Evolutionary conservation across 1,140 invertebrate species (phyloP).

Genomic region (Drosophila albomicans): DNA sequence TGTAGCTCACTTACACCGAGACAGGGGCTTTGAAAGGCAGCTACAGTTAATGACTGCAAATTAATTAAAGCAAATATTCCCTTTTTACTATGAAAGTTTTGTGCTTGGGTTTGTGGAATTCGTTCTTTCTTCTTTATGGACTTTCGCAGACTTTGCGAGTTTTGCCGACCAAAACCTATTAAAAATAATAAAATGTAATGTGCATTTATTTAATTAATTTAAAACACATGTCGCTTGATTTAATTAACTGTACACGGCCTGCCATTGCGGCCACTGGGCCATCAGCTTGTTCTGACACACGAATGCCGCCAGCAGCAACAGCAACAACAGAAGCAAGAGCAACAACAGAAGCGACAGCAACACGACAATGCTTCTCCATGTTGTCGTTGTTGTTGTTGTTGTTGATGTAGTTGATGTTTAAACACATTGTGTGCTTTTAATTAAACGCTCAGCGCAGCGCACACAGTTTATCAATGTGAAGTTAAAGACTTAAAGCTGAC

Average conservation of each 20-base stretch:
- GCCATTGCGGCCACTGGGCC: conserved; percentile 46
- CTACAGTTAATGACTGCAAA: conserved; percentile 78
- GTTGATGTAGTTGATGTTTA: conserved; percentile 23
- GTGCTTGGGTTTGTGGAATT: conserved; percentile 37
- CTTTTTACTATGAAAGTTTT: conserved; percentile 66
- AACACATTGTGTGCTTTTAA: conserved; percentile 66
- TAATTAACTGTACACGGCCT: conserved; percentile 75
- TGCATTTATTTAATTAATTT: conserved; percentile 76
- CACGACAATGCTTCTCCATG: conserved; percentile 22
- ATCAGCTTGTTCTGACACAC: conserved; percentile 28
- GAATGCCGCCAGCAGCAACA: conserved; percentile 31
- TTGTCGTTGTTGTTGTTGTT: conserved; percentile 48
- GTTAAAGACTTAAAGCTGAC: conserved; percentile 36
- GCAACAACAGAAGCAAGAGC: too few species aligned
- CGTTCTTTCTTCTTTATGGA: conserved; percentile 46
- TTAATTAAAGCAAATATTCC: conserved; percentile 79
- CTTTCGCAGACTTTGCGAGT: conserved; percentile 34
- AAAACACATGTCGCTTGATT: conserved; percentile 81
- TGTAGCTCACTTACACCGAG: not conserved
- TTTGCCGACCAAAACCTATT: conserved; percentile 44
- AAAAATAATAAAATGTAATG: conserved; percentile 57
- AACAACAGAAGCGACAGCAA: not conserved
- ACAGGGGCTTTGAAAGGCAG: conserved; percentile 34
- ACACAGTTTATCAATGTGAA: conserved; percentile 29
- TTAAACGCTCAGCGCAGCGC: conserved; percentile 61